These are phyloP conservation scores for Sphaeridia pumilis DNA, from an alignment of 2,888 invertebrate species.

Conservation along the genomic window DNA sequence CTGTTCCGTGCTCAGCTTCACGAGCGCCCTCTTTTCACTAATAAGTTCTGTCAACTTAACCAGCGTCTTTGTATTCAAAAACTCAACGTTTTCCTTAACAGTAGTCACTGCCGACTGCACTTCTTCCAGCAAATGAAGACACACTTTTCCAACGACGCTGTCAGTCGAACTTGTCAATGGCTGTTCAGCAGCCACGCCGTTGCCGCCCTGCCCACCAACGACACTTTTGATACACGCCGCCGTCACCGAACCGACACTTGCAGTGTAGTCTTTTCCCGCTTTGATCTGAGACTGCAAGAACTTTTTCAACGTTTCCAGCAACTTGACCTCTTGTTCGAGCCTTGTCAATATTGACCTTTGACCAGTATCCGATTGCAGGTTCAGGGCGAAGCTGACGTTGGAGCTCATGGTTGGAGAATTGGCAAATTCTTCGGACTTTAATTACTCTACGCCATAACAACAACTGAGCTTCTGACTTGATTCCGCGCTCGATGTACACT, in stretches of 20 bases:
- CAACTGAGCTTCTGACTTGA: too few species aligned
- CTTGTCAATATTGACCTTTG: slow-evolving; percentile 81
- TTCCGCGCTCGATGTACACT: too few species aligned
- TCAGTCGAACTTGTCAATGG: too few species aligned
- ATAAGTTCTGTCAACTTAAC: slow-evolving; percentile 70
- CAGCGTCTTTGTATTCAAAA: slow-evolving; percentile 65
- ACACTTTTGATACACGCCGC: slow-evolving; percentile 74
- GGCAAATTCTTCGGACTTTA: too few species aligned
- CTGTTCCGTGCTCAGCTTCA: slow-evolving; percentile 81
- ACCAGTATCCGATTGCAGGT: slow-evolving; percentile 73
- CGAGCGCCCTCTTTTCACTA: slow-evolving; percentile 72
- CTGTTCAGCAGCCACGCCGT: not conserved
- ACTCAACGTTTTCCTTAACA: slow-evolving; percentile 73
- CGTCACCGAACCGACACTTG: slow-evolving; percentile 66
- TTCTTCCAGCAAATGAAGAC: slow-evolving; percentile 58
- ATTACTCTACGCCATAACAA: too few species aligned
- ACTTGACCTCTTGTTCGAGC: slow-evolving; percentile 82
- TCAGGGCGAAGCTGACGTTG: slow-evolving; percentile 60
- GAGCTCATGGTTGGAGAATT: slow-evolving; percentile 32
- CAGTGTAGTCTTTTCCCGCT: slow-evolving; percentile 82
- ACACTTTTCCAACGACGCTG: slow-evolving; percentile 31
- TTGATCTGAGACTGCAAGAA: slow-evolving; percentile 77
- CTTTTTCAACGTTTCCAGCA: slow-evolving; percentile 82
- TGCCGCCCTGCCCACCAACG: slow-evolving; percentile 40
- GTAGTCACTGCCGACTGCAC: slow-evolving; percentile 72